phyloP scores from a whole-genome alignment of 2,113 vertebrate species.

The Dasyurus viverrinus region DNA sequence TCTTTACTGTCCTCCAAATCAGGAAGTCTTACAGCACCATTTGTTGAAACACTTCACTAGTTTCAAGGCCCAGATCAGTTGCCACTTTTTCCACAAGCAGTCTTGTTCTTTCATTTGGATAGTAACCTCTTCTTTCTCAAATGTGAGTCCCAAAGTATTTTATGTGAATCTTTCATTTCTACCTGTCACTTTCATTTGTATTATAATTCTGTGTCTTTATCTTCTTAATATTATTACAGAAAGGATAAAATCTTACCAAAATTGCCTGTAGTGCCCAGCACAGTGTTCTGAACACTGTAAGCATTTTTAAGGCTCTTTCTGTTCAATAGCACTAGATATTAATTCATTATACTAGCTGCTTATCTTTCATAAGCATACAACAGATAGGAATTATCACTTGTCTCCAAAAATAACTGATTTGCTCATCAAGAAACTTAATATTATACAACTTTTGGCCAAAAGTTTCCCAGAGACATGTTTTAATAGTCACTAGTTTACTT shows the following conservation, averaged over 20 bases:
- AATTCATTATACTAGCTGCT: conserved; percentile 16
- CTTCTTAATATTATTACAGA: neutral
- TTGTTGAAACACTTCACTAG: neutral
- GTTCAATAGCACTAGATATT: neutral
- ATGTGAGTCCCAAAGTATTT: neutral
- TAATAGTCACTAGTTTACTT: neutral
- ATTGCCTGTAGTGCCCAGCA: neutral
- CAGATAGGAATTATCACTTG: neutral
- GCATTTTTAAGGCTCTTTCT: neutral
- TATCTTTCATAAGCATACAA: neutral
- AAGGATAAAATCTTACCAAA: neutral
- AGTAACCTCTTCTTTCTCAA: neutral
- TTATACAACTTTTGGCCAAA: neutral
- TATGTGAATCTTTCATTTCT: neutral
- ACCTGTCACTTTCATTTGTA: neutral
- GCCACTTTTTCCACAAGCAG: neutral
- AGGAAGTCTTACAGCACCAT: neutral
- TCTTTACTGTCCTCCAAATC: neutral
- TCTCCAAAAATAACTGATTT: neutral
- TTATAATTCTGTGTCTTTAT: neutral
- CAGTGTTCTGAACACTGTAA: neutral
- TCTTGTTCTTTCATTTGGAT: neutral
- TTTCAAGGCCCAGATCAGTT: neutral
- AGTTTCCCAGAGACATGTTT: neutral
- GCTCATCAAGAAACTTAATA: conserved; percentile 16